A percentile compares a stretch with the other conserved stretches of the same genome.
phyloP scores from a whole-genome alignment of 2,113 vertebrate genomes.

The Platichthys stellatus region DNA sequence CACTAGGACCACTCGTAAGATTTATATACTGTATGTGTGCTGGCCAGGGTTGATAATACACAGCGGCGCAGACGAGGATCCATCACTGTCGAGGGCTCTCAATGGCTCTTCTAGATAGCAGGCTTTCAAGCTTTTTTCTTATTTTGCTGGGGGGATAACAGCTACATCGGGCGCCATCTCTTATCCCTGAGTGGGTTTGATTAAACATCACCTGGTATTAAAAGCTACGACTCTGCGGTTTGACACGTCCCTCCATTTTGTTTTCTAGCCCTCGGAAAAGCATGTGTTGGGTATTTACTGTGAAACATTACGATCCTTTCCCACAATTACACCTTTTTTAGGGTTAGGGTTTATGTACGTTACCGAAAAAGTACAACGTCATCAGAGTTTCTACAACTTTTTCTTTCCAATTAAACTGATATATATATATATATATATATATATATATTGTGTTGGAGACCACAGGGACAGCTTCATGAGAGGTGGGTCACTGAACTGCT shows the following conservation, averaged over 20 bases:
- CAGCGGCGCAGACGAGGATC: conserved; percentile 75
- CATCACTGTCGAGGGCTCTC: conserved; percentile 79
- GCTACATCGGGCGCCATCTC: conserved; percentile 47
- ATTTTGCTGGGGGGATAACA: conserved; percentile 46
- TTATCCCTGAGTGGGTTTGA: conserved; percentile 74
- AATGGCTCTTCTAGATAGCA: conserved; percentile 64
- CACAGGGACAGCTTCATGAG: not conserved
- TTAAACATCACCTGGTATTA: conserved; percentile 75
- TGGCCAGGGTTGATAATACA: conserved; percentile 79
- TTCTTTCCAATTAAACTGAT: not conserved
- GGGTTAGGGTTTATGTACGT: too few relatives aligned
- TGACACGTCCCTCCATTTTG: conserved; percentile 29
- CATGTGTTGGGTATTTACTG: not conserved
- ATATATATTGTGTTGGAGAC: not conserved
- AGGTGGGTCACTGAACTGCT: not conserved
- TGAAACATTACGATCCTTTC: not conserved
- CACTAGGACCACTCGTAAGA: conserved; percentile 74
- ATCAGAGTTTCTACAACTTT: not conserved
- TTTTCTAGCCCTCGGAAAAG: not conserved
- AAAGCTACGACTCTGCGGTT: conserved; percentile 34
- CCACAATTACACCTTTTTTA: not conserved
- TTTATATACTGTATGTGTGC: conserved; percentile 74
- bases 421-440: not conserved
- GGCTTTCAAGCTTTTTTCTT: conserved; percentile 15
- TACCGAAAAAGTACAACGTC: too few relatives aligned